Conservation (phyloP, 2,888 invertebrate species). For the Dryobota labecula region DNA sequence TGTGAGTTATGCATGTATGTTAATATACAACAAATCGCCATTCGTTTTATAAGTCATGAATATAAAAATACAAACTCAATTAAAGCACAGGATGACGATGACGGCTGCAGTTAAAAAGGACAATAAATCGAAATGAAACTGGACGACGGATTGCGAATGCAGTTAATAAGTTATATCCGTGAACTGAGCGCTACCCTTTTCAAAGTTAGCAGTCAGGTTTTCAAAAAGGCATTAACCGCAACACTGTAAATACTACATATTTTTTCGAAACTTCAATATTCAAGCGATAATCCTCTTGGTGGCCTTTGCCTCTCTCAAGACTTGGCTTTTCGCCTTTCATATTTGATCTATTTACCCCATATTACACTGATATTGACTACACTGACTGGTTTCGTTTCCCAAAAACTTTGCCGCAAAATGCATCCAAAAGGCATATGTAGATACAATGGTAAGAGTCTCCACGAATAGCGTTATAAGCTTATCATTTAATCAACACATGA, state of each 20-base stretch:
- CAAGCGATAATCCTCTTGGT: conserved; percentile 2
- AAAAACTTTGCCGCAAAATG: neutral
- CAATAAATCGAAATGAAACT: conserved; percentile 42
- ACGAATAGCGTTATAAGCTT: neutral
- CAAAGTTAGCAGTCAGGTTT: conserved; percentile 41
- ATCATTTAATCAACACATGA: neutral
- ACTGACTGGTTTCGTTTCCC: neutral
- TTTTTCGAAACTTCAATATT: conserved; percentile 10
- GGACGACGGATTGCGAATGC: conserved; percentile 24
- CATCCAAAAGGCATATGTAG: too few species aligned
- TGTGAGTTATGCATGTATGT: too few species aligned
- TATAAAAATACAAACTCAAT: conserved; percentile 24
- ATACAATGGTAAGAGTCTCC: neutral
- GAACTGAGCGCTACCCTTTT: conserved; percentile 45
- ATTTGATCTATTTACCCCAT: neutral
- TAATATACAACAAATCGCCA: conserved; percentile 6
- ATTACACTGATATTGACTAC: neutral
- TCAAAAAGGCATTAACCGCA: conserved; percentile 36
- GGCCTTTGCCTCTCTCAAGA: neutral
- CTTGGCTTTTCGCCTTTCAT: neutral
- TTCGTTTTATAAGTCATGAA: neutral
- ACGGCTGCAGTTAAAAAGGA: conserved; percentile 28
- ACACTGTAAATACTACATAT: neutral
- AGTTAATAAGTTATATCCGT: conserved; percentile 33
- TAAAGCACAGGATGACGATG: conserved; percentile 13